Base-by-base conservation (phyloP, 2,113 vertebrate genomes). In the Sinocyclocheilus rhinocerous region DNA sequence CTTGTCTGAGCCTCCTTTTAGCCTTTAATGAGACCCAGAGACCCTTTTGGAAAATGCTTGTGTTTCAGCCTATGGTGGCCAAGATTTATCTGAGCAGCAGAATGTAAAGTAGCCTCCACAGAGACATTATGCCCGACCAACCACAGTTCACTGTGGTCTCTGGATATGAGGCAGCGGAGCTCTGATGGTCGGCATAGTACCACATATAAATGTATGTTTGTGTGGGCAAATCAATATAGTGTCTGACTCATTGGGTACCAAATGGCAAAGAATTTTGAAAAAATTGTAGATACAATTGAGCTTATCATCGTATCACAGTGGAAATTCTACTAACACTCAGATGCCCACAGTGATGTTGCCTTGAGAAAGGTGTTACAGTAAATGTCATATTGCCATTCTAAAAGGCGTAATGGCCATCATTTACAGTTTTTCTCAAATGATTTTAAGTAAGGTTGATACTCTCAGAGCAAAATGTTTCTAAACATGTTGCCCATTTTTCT, bases 31-130 rank as follows among this genome's bases (percentile, higher is more conserved):
- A 67, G n/a, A 81, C 79, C 59, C 61, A 63, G 15, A 81, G 61
- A 81, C 61, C 39, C 61, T 26, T 80, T 63, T 0, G 10, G 24
- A 80, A 39, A 80, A 39, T n/a, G 39, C 39, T 50, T 50, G 8
- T 33, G 80, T 69, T 81, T 81, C 61, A 81, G 59, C 26, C 73
- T 48, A 48, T 33, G 57, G 55, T 80, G 57, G 22, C 57, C 36
- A 48, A 42, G 59, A 63, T 81, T 81, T 26, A 81, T 65, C 79
- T 11, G 79, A 50, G 83, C 75, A 85, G 84, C 75, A 16, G 75
- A 67, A 78, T 78, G 61, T 78, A 78, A 78, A 78, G 61, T 24
- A 52, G 18, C 24, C 57, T 52, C 57, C 42, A n/a, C 39, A 48
- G n/a, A 48, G n/a, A n/a, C n/a, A 65, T 67, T 67, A 26, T 65